Percentiles rank a stretch among this genome's conserved stretches.
Conservation (phyloP, 64 coral and sea anemone species). For the Anthopleura sola region DNA sequence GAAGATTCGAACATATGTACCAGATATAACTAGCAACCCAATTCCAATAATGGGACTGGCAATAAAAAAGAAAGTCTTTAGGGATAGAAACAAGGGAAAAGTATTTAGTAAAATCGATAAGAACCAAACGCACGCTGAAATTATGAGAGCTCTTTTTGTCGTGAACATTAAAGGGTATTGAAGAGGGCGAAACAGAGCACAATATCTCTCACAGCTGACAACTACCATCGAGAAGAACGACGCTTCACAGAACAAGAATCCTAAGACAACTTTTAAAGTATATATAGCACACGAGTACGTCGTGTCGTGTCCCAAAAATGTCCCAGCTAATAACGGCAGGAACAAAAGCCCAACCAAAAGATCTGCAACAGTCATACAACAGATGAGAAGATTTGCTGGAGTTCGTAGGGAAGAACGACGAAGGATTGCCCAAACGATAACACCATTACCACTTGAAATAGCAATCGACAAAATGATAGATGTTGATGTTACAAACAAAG, state of each 20-base stretch:
- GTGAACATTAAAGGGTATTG: neutral
- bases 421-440: neutral
- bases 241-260: too few relatives aligned
- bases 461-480: neutral
- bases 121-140: too few relatives aligned
- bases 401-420: neutral
- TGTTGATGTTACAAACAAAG: neutral
- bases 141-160: neutral
- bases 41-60: too few relatives aligned
- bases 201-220: conserved; percentile 17
- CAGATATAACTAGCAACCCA: too few relatives aligned
- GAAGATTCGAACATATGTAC: too few relatives aligned
- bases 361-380: neutral
- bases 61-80: too few relatives aligned
- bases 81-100: too few relatives aligned
- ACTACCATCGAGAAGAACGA: too few relatives aligned
- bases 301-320: too few relatives aligned
- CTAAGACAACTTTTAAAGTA: too few relatives aligned
- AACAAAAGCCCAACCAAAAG: neutral
- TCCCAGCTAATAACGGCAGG: too few relatives aligned
- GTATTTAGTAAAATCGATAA: neutral
- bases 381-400: conserved; percentile 2
- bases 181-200: neutral
- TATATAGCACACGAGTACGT: too few relatives aligned
- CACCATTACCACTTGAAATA: neutral